Evolutionary conservation across 2,888 invertebrate genomes (phyloP), one percentile per base, ranked within the genome.

Genomic region (Horisme vitalbata): DNA sequence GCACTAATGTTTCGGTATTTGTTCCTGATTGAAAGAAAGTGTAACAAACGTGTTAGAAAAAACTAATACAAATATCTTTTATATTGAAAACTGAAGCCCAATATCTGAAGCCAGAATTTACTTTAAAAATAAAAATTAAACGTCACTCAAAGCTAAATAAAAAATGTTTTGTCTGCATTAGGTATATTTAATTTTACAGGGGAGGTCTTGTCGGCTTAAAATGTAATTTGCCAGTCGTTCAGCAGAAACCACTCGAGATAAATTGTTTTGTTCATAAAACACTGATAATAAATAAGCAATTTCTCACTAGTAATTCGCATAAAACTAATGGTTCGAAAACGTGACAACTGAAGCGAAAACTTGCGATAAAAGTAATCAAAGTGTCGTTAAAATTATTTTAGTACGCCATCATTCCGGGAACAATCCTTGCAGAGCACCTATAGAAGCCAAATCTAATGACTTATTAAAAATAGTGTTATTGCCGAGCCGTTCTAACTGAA

Each of bases 341-440:
- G 83, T 67, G 79, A 75, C 84, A 82, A 83, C 75, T 85, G 77
- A 84, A 84, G 81, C 79, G 88, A 80, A 77, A 86, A 84, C 77
- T 71, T 71, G 77, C 79, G 88, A 89, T 89, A 89, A 88, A 87
- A 87, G 84, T 87, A 84, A 87, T 88, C 84, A 87, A 87, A 88
- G 71, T 78, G 81, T 82, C 86, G 79, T 89, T 87, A 87, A 73
- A 83, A 86, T 84, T 83, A 83, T 82, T 86, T 83, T 80, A 85
- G 75, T 76, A 71, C 66, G 69, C 65, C 68, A 66, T 75, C 76
- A 76, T 76, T 73, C 62, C 61, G 55, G 59, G 66, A 68, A 65
- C 70, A 67, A 71, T 71, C 63, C 65, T 65, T 60, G 63, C 49
- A 44, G 50, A 47, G 50, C 39, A 55, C 55, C 35, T 41, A 49